Conservation (phyloP, 2,113 vertebrate genomes). For the Misgurnus mizolepis region DNA sequence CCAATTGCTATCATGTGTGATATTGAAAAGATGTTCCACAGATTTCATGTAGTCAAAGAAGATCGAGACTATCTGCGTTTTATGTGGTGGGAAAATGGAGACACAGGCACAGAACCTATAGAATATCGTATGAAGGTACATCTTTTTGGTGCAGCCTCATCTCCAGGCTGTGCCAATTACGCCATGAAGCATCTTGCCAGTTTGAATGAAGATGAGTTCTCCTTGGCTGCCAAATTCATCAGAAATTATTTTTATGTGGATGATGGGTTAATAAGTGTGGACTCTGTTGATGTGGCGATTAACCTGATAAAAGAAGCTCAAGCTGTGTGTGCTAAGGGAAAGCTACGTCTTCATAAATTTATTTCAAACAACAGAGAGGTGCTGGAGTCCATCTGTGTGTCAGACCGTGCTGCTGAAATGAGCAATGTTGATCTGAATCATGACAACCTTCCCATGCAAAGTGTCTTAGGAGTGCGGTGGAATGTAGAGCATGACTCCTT, state of each 20-base stretch:
- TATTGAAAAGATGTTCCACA: slow-evolving; percentile 32
- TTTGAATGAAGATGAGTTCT: neutral
- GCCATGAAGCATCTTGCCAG: slow-evolving; percentile 15
- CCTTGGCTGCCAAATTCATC: too few species aligned
- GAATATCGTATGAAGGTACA: neutral
- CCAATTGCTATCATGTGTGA: neutral
- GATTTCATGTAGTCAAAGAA: slow-evolving; percentile 12
- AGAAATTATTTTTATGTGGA: too few species aligned
- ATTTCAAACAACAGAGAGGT: too few species aligned
- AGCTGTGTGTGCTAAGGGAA: neutral
- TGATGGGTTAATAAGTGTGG: too few species aligned
- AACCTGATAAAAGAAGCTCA: too few species aligned
- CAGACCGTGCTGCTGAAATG: too few species aligned
- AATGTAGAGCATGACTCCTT: slow-evolving; percentile 28
- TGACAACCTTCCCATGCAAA: slow-evolving; percentile 39
- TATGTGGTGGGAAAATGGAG: neutral
- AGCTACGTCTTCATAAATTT: too few species aligned
- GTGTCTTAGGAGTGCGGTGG: slow-evolving; percentile 43
- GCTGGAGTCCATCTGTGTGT: too few species aligned
- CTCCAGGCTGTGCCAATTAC: neutral
- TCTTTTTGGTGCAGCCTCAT: neutral
- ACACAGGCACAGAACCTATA: too few species aligned
- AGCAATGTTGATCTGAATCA: slow-evolving; percentile 12
- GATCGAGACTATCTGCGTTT: neutral
- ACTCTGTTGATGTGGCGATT: too few species aligned